A percentile compares a stretch with the other conserved stretches of the same genome.
Evolutionary conservation across 2,113 vertebrate genomes (phyloP).

Genomic region (Trichechus manatus): DNA sequence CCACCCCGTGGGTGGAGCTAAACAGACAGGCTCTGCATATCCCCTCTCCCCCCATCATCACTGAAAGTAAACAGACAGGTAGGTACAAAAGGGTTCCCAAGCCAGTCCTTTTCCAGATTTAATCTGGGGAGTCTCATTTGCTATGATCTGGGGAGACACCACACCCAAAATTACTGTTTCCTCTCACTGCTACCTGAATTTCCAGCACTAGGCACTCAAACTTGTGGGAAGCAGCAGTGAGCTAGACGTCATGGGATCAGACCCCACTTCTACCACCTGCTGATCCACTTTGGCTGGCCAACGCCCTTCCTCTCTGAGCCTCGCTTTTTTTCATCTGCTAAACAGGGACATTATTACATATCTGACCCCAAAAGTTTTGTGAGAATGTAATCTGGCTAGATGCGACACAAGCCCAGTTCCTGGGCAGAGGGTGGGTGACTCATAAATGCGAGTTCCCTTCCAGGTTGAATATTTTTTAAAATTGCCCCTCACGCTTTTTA

Average conservation of each 20-base stretch:
- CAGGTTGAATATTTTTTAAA: neutral
- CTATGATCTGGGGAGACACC: neutral
- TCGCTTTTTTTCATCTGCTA: neutral
- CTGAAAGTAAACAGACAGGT: neutral
- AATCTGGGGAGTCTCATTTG: neutral
- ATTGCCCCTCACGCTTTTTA: neutral
- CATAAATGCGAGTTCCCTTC: neutral
- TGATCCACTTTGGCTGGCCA: neutral
- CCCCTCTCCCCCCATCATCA: neutral
- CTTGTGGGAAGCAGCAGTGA: neutral
- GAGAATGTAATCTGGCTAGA: neutral
- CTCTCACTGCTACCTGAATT: neutral
- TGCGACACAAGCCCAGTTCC: neutral
- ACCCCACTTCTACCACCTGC: neutral
- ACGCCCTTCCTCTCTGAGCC: neutral
- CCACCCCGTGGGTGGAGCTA: neutral
- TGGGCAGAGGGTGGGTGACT: neutral
- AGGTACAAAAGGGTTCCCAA: neutral
- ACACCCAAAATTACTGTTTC: neutral
- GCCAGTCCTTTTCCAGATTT: neutral
- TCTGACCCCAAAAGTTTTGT: neutral
- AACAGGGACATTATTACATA: neutral
- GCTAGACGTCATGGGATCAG: neutral
- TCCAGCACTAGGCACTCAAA: neutral
- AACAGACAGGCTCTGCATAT: neutral